A percentile compares a stretch with the other conserved stretches of the same genome.
phyloP scores from a whole-genome alignment of 2,888 invertebrate species.

The Ormyrus pomaceus region DNA sequence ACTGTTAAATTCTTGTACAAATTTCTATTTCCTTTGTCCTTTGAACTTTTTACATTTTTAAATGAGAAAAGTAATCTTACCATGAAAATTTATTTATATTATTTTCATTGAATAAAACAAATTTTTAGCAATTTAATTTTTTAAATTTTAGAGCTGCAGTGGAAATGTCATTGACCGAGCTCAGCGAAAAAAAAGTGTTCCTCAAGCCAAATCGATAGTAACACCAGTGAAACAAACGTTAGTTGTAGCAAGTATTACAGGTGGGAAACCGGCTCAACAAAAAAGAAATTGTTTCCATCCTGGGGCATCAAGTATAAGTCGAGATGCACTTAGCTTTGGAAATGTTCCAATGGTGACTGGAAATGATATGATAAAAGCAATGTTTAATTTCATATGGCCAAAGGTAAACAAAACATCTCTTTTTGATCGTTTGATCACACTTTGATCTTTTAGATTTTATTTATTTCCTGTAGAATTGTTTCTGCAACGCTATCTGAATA shows the following conservation, averaged over 20 bases:
- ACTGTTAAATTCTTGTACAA: too few species aligned
- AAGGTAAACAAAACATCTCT: constrained; percentile 79
- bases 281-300: constrained; percentile 94
- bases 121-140: neutral
- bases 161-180: constrained; percentile 72
- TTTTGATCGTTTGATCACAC: constrained; percentile 10
- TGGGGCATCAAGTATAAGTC: constrained; percentile 84
- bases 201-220: constrained; percentile 70
- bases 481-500: constrained; percentile 40
- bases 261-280: constrained; percentile 76
- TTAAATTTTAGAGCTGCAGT: constrained; percentile 68
- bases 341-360: constrained; percentile 80
- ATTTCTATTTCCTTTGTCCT: too few species aligned
- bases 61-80: constrained; percentile 3
- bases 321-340: constrained; percentile 81
- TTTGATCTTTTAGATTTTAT: constrained; percentile 36
- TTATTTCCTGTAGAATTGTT: constrained; percentile 40
- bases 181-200: constrained; percentile 70
- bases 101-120: too few species aligned
- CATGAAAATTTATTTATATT: too few species aligned
- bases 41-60: neutral
- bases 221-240: constrained; percentile 66
- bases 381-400: constrained; percentile 97
- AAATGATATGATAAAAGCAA: constrained; percentile 88
- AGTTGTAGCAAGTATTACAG: constrained; percentile 69